These are phyloP conservation scores for Steinernema khuongi DNA, from an alignment of 1,140 invertebrate genomes.

Conservation along the genomic window DNA sequence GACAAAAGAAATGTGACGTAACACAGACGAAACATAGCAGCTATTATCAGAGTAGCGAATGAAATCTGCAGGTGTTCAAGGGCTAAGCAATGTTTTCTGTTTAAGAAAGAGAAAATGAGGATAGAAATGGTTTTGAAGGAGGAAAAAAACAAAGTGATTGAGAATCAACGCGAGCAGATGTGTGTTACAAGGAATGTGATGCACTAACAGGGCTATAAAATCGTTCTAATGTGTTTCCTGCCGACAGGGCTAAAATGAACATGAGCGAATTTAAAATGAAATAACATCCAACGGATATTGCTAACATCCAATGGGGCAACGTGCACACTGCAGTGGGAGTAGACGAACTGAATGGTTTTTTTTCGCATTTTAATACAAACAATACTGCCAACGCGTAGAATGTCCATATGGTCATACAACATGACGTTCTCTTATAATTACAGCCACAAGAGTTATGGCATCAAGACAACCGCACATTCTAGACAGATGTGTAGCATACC, in stretches of 20 bases:
- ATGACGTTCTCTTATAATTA: no score
- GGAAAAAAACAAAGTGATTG: background rate
- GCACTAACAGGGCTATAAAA: constrained; percentile 10
- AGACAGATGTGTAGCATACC: background rate
- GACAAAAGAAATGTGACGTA: background rate
- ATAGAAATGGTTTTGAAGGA: background rate
- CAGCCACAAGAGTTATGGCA: no score
- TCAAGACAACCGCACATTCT: no score
- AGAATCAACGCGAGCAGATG: background rate
- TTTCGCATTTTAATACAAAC: no score
- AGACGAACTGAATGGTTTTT: no score
- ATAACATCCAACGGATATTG: background rate
- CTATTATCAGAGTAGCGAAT: no score
- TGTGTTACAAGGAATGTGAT: constrained; percentile 10
- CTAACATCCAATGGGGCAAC: background rate
- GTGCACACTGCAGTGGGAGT: no score
- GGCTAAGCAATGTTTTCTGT: no score
- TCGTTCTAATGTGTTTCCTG: constrained; percentile 4
- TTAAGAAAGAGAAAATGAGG: no score
- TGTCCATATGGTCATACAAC: no score
- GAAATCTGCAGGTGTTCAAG: no score
- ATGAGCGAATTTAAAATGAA: background rate
- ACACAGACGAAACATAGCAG: background rate
- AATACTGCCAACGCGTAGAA: no score
- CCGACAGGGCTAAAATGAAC: background rate